phyloP scores from a whole-genome alignment of 2,888 invertebrate genomes.

The Quadriops clusia region DNA sequence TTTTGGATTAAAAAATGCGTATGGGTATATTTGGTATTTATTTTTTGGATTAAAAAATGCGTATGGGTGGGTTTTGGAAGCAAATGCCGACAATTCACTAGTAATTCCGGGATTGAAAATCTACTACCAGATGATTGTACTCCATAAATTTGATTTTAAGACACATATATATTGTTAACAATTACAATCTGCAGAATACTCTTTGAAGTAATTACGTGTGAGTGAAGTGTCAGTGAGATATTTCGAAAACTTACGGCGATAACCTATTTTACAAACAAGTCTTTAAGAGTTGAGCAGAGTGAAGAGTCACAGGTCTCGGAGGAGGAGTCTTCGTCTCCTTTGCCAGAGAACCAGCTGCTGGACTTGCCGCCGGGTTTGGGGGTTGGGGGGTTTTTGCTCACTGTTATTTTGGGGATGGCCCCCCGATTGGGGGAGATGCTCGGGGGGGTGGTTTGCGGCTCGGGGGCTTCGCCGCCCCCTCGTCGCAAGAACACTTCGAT shows the following conservation, averaged over 20 bases:
- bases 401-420: constrained; percentile 34
- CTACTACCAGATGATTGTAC: no score
- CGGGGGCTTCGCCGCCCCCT: constrained; percentile 40
- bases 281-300: constrained; percentile 72
- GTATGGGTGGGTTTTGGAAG: no score
- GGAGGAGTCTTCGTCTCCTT: constrained; percentile 51
- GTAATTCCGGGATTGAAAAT: no score
- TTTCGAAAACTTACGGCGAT: constrained; percentile 2
- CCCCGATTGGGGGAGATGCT: constrained; percentile 26
- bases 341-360: constrained; percentile 48
- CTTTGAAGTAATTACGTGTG: neutral
- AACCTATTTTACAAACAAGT: constrained; percentile 70
- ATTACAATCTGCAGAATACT: constrained; percentile 18
- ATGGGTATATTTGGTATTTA: no score
- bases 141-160: constrained; percentile 24
- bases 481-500: constrained; percentile 70
- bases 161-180: constrained; percentile 29
- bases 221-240: constrained; percentile 1
- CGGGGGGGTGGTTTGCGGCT: constrained; percentile 18
- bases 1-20: no score
- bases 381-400: constrained; percentile 25
- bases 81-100: no score
- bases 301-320: constrained; percentile 67
- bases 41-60: no score
- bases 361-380: no score